Percentiles rank a stretch among this genome's conserved stretches.
Conservation (phyloP, 2,113 vertebrate species). For the Ciconia boyciana region DNA sequence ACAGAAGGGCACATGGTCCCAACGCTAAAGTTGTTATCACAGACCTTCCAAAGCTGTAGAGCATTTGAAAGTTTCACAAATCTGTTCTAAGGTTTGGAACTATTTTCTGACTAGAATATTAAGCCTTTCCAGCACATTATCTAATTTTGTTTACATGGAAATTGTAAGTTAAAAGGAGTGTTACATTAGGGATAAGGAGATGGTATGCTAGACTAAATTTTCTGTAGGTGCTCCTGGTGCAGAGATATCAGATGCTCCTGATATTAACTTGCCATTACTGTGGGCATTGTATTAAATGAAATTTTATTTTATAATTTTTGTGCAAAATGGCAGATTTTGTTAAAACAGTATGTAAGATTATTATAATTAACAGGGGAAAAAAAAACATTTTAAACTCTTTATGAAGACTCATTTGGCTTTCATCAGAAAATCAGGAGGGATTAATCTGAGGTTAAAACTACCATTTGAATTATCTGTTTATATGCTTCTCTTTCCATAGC, state of each 20-base stretch:
- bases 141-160: background rate
- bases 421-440: background rate
- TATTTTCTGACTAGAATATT: background rate
- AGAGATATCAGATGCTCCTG: background rate
- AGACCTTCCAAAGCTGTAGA: background rate
- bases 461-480: background rate
- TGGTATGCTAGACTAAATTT: background rate
- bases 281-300: background rate
- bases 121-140: background rate
- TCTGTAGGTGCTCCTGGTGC: background rate
- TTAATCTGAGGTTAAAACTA: background rate
- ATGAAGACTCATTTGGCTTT: background rate
- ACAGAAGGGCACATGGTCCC: background rate
- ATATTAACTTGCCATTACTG: background rate
- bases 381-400: background rate
- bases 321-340: background rate
- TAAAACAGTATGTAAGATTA: background rate
- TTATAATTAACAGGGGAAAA: background rate
- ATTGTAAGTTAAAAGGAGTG: accelerated
- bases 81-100: background rate
- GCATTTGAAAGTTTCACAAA: background rate
- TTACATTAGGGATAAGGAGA: background rate
- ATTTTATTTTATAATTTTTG: background rate
- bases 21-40: background rate
- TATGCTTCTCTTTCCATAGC: background rate